Base-by-base conservation (phyloP, 1,140 invertebrate species). In the Drosophila virilis region DNA sequence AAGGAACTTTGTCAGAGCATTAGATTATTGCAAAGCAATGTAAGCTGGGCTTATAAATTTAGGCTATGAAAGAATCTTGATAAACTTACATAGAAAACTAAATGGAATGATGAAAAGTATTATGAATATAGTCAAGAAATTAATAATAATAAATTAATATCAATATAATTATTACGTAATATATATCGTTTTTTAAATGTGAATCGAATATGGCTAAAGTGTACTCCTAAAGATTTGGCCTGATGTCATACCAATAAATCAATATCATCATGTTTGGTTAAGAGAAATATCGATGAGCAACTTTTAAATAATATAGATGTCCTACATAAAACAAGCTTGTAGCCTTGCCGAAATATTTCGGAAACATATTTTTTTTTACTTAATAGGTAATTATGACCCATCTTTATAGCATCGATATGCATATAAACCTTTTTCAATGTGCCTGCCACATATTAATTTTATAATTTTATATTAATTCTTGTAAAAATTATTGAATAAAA, bases 401-500 rank as follows among this genome's bases (percentile, higher is more conserved):
- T 86, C 83, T 86, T 80, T 67, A 83, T 79, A 73, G 43, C 73
- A 54, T 50, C 67, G 17, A 74, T 74, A 70, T 78, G 76, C 76
- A 78, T 78, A 78, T 75, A 57, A 83, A 79, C 68, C 50, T 66
- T 74, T 67, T 74, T 78, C 76, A 74, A 54, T 68, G 69, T 79
- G 83, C 82, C 74, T 79, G 72, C 76, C 43, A 88, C 82, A 88
- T 86, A 86, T 86, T 82, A 86, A 88, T 88, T 83, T 88, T 77
- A 88, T 77, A 83, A 86, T 71, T 88, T 74, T 35, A 88, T 89
- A 83, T 83, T 78, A 89, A 89, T 88, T 88, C 83, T 88, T 88
- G 83, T 88, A 88, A 88, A 65, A 77, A 88, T 78, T 86, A 86
- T 86, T 81, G 81, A 70, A 86, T 75, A 80, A 78, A 65, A 77